Evolutionary conservation across 2,888 invertebrate genomes (phyloP).

Genomic region (Gymnocheta viridis): DNA sequence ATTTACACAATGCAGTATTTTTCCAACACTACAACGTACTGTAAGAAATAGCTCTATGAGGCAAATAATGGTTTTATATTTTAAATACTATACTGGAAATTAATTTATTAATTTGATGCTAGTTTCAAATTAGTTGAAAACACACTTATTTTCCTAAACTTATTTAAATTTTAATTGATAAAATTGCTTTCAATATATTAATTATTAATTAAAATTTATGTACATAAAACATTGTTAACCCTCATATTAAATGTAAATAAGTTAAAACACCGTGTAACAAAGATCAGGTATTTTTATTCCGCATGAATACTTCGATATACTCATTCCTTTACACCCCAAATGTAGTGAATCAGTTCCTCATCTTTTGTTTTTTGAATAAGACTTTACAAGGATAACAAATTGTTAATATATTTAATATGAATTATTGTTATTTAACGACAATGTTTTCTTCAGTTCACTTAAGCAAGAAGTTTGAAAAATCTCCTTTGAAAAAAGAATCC

Average conservation of each 20-base stretch:
- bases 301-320: no score
- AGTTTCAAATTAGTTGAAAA: neutral
- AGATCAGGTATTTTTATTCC: no score
- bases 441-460: no score
- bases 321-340: no score
- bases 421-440: no score
- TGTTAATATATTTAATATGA: no score
- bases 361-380: no score
- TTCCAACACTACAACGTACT: neutral
- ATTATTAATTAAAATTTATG: constrained; percentile 31
- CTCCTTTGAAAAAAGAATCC: no score
- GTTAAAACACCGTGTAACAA: no score
- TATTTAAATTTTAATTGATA: neutral
- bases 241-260: constrained; percentile 35
- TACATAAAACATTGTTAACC: constrained; percentile 22
- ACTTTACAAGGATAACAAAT: no score
- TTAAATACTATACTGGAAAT: neutral
- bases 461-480: no score
- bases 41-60: neutral
- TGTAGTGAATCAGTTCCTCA: no score
- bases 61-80: neutral
- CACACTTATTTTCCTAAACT: neutral
- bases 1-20: neutral
- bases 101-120: neutral
- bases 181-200: constrained; percentile 28